Conservation (phyloP, 2,797 vertebrate species). For the Merluccius polli region DNA sequence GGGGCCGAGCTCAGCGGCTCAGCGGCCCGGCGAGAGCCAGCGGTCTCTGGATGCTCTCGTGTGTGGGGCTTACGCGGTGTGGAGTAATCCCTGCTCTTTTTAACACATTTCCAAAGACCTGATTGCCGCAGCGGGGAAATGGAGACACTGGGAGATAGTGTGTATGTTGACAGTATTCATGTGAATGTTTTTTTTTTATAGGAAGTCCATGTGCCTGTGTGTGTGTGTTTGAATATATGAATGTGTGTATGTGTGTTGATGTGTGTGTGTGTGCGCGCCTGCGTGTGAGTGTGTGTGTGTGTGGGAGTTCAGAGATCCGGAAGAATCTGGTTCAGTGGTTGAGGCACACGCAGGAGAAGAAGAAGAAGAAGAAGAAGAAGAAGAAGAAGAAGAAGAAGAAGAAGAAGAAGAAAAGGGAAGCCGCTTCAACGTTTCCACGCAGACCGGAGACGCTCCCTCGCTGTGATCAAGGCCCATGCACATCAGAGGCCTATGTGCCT, state of each 20-base stretch:
- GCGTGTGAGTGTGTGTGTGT: conserved; percentile 1
- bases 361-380: too few species aligned
- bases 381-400: too few species aligned
- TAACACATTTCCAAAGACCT: conserved; percentile 41
- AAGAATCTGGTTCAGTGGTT: too few species aligned
- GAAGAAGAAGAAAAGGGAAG: too few species aligned
- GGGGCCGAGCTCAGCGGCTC: conserved; percentile 43
- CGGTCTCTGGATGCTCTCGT: conserved; percentile 24
- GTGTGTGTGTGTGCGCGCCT: background rate
- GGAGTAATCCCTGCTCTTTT: conserved; percentile 22
- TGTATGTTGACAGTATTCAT: too few species aligned
- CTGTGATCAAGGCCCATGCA: too few species aligned
- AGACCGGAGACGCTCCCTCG: too few species aligned
- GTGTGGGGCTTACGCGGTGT: conserved; percentile 16
- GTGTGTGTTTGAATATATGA: background rate
- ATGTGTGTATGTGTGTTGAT: background rate
- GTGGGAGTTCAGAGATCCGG: background rate
- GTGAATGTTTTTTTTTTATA: background rate
- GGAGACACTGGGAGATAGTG: conserved; percentile 33
- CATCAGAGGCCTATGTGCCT: background rate
- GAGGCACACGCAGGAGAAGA: too few species aligned
- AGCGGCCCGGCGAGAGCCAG: conserved; percentile 30
- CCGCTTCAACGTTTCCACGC: too few species aligned
- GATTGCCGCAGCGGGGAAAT: conserved; percentile 48
- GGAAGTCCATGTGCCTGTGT: background rate